These are phyloP conservation scores for Hyperoplus immaculatus DNA, from an alignment of 2,797 vertebrate genomes.

Conservation along the genomic window DNA sequence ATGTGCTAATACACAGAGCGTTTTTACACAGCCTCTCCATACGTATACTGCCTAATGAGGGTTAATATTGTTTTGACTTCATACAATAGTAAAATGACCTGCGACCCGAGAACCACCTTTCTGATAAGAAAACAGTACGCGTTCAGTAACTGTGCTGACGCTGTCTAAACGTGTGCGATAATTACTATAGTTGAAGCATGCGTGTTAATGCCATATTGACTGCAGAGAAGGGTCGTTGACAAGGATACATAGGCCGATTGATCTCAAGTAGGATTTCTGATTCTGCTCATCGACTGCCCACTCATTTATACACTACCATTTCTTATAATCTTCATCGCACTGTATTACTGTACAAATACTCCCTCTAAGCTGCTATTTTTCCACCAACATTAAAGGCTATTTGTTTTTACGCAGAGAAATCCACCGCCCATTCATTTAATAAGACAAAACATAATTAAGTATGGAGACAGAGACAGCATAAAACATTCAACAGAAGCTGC, in stretches of 20 bases:
- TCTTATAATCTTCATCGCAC: background rate
- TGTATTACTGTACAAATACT: background rate
- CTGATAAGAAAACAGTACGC: conserved; percentile 36
- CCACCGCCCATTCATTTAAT: background rate
- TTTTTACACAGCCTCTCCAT: conserved; percentile 23
- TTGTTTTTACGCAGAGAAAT: too few relatives aligned
- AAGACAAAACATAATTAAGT: background rate
- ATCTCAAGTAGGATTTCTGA: conserved; percentile 60
- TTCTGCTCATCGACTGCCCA: conserved; percentile 49
- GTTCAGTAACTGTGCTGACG: conserved; percentile 42
- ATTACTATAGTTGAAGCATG: conserved; percentile 69
- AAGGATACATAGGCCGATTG: conserved; percentile 40
- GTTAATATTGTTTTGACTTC: conserved; percentile 21
- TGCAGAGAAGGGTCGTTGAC: conserved; percentile 37
- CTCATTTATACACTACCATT: background rate
- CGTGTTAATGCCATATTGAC: conserved; percentile 60
- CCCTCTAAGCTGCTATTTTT: conserved; percentile 1
- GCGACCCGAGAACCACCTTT: conserved; percentile 3
- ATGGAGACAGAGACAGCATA: background rate
- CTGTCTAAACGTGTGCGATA: conserved; percentile 32
- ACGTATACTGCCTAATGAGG: conserved; percentile 35
- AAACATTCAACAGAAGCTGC: background rate
- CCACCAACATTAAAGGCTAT: background rate
- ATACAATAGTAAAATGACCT: conserved; percentile 49
- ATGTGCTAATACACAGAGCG: conserved; percentile 41